phyloP scores from a whole-genome alignment of 1,140 invertebrate species.

The Pogonomyrmex barbatus region DNA sequence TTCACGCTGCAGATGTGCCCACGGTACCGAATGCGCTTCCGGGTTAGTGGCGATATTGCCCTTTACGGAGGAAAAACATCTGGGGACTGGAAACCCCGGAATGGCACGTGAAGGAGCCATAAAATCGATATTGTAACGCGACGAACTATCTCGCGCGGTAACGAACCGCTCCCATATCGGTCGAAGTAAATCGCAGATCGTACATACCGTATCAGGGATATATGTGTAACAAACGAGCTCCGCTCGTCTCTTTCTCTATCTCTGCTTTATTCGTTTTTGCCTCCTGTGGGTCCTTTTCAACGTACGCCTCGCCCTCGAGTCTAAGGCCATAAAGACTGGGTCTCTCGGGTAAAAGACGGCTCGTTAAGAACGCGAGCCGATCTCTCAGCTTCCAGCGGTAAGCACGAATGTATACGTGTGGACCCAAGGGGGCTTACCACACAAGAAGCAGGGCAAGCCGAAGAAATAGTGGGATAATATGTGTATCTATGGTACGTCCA shows the following conservation, averaged over 20 bases:
- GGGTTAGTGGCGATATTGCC: conserved; percentile 9
- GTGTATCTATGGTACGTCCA: not conserved
- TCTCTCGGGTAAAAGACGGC: conserved; percentile 67
- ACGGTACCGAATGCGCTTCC: conserved; percentile 3
- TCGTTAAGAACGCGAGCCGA: conserved; percentile 66
- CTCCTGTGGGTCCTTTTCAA: conserved; percentile 32
- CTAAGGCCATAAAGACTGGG: conserved; percentile 19
- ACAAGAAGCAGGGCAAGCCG: conserved; percentile 8
- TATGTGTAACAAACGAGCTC: conserved; percentile 67
- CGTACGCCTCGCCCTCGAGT: conserved; percentile 23
- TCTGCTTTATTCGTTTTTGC: conserved; percentile 39
- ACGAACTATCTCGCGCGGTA: conserved; percentile 48
- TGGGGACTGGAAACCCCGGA: conserved; percentile 19
- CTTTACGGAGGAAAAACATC: conserved; percentile 46
- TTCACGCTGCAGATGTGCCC: conserved; percentile 38
- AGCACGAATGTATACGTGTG: conserved; percentile 60
- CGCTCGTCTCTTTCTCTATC: conserved; percentile 30
- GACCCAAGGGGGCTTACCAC: conserved; percentile 18
- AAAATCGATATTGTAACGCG: conserved; percentile 61
- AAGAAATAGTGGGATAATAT: conserved; percentile 44
- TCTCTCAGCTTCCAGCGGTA: not conserved
- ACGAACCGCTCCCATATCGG: conserved; percentile 57
- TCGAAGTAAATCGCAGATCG: conserved; percentile 57
- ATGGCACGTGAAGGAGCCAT: conserved; percentile 57
- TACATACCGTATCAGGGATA: conserved; percentile 13